These are phyloP conservation scores for Pangasianodon hypophthalmus DNA, from an alignment of 2,113 vertebrate genomes.

Conservation along the genomic window DNA sequence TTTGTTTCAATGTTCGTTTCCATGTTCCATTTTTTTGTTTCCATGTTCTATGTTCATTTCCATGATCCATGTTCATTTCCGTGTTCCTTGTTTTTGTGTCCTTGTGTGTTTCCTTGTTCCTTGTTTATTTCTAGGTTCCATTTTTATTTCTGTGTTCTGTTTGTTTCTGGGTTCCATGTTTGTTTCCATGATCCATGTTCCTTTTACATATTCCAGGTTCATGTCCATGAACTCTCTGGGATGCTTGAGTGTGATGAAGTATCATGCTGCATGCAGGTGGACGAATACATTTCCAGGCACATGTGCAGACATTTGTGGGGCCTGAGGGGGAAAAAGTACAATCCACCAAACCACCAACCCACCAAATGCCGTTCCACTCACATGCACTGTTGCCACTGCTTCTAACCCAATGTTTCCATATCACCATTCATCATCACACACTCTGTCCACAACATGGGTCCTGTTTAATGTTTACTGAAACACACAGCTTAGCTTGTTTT, in stretches of 20 bases:
- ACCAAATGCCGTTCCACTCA: not conserved
- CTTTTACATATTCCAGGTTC: not conserved
- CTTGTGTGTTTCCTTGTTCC: not conserved
- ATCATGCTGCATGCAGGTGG: not conserved
- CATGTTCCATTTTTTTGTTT: too few relatives aligned
- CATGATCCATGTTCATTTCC: not conserved
- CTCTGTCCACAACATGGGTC: not conserved
- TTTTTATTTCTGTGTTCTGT: not conserved
- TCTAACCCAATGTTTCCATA: not conserved
- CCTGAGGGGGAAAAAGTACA: not conserved
- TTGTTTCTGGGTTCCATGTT: not conserved
- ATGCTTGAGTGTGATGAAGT: not conserved
- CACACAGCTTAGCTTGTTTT: not conserved
- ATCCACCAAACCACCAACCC: constrained; percentile 10
- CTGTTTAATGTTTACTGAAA: not conserved
- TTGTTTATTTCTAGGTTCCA: not conserved
- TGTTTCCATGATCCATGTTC: not conserved
- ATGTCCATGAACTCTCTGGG: not conserved
- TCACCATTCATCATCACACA: not conserved
- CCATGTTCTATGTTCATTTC: not conserved
- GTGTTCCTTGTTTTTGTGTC: too few relatives aligned
- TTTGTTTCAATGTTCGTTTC: not conserved
- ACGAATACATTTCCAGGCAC: not conserved
- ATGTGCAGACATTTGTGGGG: not conserved
- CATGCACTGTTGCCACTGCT: not conserved